Evolutionary conservation across 2,113 vertebrate species (phyloP), one percentile per base, ranked within the genome.

Genomic region (Oryzias curvinotus): DNA sequence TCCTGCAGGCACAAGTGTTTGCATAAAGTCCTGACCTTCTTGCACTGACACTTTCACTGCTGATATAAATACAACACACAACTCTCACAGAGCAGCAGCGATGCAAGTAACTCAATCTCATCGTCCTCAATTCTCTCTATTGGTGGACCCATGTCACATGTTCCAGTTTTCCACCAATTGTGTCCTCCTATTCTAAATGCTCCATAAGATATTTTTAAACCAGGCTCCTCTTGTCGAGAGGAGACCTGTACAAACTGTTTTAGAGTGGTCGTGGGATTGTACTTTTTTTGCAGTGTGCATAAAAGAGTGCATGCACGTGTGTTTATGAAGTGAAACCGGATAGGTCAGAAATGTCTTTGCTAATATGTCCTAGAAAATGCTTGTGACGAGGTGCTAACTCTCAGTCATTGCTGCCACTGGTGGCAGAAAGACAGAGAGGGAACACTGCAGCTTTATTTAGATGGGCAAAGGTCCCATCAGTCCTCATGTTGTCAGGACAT

Each of bases 321-420:
- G 72, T 58, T 66, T 74, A 75, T 58, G 75, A 62, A 19, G 52
- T 68, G 86, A 75, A 87, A 88, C 65, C 23, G 23, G 82, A 88
- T 81, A 80, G 57, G 71, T 77, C 62, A 60, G 46, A 75, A 75
- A 67, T 64, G 66, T 62, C 62, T 54, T 72, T 60, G 88, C 85
- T 91, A 91, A 92, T 89, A 89, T 89, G 84, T 90, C 75, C 71
- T 60, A 75, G 88, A 91, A 88, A 73, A 91, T 84, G 83, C 81
- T 88, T 86, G 89, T 90, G 82, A 92, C 79, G 85, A 88, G 88
- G 89, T 79, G 88, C 86, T 92, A 91, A 92, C 87, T 85, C 80
- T 70, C 70, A 74, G 79, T 81, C 85, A 90, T 89, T 80, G 83
- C 76, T 81, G 81, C 85, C 72, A 75, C 80, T 85, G 82, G 78